These are phyloP conservation scores for Ciconia nigra DNA, from an alignment of 2,797 vertebrate genomes.

Conservation along the genomic window DNA sequence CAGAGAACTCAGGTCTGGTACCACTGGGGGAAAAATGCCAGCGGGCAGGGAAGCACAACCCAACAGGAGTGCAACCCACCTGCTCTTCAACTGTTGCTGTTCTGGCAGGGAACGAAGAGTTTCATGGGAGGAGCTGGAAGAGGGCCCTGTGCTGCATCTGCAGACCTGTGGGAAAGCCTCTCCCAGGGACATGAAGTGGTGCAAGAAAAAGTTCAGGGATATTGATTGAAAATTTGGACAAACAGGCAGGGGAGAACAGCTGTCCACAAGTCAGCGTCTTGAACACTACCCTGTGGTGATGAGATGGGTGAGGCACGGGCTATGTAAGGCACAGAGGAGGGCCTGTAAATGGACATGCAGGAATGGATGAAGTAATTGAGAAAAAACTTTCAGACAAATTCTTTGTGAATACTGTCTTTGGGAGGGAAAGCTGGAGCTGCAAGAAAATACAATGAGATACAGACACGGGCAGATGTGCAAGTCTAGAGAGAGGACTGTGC, in stretches of 20 bases:
- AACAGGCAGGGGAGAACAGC: neutral
- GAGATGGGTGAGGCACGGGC: neutral
- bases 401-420: conserved; percentile 46
- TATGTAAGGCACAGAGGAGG: neutral
- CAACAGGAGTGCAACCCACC: neutral
- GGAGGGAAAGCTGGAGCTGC: conserved; percentile 10
- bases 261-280: neutral
- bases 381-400: neutral
- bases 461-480: neutral
- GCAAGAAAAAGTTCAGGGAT: neutral
- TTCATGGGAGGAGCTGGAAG: neutral
- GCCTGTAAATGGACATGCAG: neutral
- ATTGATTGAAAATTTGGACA: neutral
- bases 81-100: neutral
- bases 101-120: neutral
- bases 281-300: neutral
- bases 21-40: neutral
- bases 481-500: neutral
- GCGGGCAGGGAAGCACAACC: neutral
- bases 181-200: neutral
- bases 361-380: conserved; percentile 31
- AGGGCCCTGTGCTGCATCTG: neutral
- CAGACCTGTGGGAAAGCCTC: neutral
- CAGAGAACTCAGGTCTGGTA: neutral
- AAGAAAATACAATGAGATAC: conserved; percentile 5